A percentile compares a stretch with the other conserved stretches of the same genome.
phyloP scores from a whole-genome alignment of 1,140 invertebrate genomes.

The Zaprionus africanus region DNA sequence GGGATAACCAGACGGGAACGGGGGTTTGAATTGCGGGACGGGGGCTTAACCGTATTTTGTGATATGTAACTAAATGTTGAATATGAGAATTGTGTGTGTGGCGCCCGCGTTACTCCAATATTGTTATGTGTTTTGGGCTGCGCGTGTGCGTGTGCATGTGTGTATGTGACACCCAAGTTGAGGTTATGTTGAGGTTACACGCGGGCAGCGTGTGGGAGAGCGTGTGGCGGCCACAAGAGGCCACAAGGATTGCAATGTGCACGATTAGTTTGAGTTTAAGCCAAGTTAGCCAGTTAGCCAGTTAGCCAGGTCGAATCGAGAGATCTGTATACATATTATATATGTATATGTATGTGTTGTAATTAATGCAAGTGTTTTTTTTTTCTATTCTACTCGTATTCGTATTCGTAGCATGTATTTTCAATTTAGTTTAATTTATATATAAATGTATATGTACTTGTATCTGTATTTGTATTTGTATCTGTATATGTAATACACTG shows the following conservation, averaged over 20 bases:
- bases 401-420: conserved; percentile 18
- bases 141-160: neutral
- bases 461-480: too few relatives aligned
- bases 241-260: conserved; percentile 22
- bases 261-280: conserved; percentile 39
- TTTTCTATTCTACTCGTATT: conserved; percentile 19
- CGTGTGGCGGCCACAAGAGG: conserved; percentile 1
- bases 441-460: conserved; percentile 8
- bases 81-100: conserved; percentile 39
- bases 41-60: conserved; percentile 60
- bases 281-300: conserved; percentile 38
- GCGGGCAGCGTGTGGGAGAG: neutral
- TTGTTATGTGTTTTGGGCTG: conserved; percentile 20
- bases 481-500: conserved; percentile 1
- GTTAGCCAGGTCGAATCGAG: conserved; percentile 8
- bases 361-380: conserved; percentile 25
- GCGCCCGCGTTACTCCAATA: conserved; percentile 35
- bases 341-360: conserved; percentile 41
- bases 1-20: conserved; percentile 1
- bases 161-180: neutral
- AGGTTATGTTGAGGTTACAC: conserved; percentile 24
- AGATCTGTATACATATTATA: conserved; percentile 41
- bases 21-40: neutral
- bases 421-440: conserved; percentile 44
- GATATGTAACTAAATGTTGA: conserved; percentile 72